phyloP scores from a whole-genome alignment of 2,888 invertebrate species.

The Stictocephala bisonia region DNA sequence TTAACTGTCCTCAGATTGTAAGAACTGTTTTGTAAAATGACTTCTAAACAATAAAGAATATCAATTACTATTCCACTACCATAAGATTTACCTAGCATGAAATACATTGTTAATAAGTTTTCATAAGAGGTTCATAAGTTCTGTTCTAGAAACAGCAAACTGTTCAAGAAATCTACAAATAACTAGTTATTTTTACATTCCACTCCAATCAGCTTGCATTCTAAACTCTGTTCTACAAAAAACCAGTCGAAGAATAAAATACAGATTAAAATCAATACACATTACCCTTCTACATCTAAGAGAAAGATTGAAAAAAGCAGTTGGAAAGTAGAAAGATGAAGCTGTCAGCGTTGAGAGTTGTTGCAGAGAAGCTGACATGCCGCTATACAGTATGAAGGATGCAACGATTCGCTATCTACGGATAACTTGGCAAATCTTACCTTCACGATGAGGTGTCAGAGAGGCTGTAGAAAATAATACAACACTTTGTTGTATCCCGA shows the following conservation, averaged over 20 bases:
- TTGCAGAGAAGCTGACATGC: slow-evolving; percentile 27
- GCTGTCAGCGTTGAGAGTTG: neutral
- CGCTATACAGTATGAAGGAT: slow-evolving; percentile 22
- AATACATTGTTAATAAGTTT: too few species aligned
- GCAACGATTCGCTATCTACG: slow-evolving; percentile 1
- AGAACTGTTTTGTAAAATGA: too few species aligned
- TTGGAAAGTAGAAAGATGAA: slow-evolving; percentile 18
- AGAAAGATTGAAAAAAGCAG: slow-evolving; percentile 18
- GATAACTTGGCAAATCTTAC: slow-evolving; percentile 43
- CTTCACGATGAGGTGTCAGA: slow-evolving; percentile 48
- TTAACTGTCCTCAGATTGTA: too few species aligned
- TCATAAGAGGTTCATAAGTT: too few species aligned
- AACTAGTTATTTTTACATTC: too few species aligned
- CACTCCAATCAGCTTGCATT: slow-evolving; percentile 26
- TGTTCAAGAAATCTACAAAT: too few species aligned
- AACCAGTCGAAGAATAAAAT: slow-evolving; percentile 58
- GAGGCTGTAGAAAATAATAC: slow-evolving; percentile 49
- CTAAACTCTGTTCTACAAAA: slow-evolving; percentile 22
- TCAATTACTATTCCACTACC: too few species aligned
- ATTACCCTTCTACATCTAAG: slow-evolving; percentile 27
- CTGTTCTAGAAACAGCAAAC: too few species aligned
- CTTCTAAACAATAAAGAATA: too few species aligned
- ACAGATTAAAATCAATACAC: slow-evolving; percentile 49
- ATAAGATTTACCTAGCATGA: too few species aligned
- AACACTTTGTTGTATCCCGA: slow-evolving; percentile 39